These are phyloP conservation scores for Coronaproctus castanopsis DNA, from an alignment of 2,888 invertebrate species.

Conservation along the genomic window DNA sequence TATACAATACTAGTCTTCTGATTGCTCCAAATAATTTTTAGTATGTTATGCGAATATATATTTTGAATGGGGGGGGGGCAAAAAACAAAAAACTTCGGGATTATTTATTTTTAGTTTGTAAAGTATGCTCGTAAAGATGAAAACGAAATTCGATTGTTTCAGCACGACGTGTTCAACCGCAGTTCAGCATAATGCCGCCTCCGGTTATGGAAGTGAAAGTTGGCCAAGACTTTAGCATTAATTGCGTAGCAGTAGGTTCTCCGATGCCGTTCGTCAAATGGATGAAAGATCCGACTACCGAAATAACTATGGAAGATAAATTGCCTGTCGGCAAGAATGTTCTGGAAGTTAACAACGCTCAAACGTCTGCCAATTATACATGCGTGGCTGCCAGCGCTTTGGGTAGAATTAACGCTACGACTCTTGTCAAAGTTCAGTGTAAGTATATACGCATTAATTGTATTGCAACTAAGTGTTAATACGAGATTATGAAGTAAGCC, in stretches of 20 bases:
- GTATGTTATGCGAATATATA: too few species aligned
- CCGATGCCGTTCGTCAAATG: slow-evolving; percentile 96
- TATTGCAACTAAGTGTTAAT: too few species aligned
- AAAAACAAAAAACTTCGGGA: too few species aligned
- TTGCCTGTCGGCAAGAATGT: slow-evolving; percentile 70
- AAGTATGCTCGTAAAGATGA: too few species aligned
- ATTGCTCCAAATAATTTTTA: too few species aligned
- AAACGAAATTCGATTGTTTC: too few species aligned
- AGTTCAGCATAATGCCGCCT: slow-evolving; percentile 82
- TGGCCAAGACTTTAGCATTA: slow-evolving; percentile 74
- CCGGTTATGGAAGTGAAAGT: slow-evolving; percentile 71
- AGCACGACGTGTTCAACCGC: slow-evolving; percentile 88
- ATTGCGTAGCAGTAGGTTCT: slow-evolving; percentile 91
- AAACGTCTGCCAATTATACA: slow-evolving; percentile 87
- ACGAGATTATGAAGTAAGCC: too few species aligned
- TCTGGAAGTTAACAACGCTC: slow-evolving; percentile 62
- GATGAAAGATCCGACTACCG: slow-evolving; percentile 61
- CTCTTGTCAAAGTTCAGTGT: slow-evolving; percentile 92
- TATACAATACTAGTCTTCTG: too few species aligned
- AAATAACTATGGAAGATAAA: slow-evolving; percentile 73
- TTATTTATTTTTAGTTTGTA: too few species aligned
- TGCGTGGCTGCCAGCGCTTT: slow-evolving; percentile 88
- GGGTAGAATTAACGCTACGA: slow-evolving; percentile 70
- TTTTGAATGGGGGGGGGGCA: too few species aligned
- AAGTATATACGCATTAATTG: slow-evolving; percentile 31